Percentiles rank a stretch among this genome's conserved stretches.
Evolutionary conservation across 2,797 vertebrate species (phyloP).

Genomic region (Chloroceryle inda): DNA sequence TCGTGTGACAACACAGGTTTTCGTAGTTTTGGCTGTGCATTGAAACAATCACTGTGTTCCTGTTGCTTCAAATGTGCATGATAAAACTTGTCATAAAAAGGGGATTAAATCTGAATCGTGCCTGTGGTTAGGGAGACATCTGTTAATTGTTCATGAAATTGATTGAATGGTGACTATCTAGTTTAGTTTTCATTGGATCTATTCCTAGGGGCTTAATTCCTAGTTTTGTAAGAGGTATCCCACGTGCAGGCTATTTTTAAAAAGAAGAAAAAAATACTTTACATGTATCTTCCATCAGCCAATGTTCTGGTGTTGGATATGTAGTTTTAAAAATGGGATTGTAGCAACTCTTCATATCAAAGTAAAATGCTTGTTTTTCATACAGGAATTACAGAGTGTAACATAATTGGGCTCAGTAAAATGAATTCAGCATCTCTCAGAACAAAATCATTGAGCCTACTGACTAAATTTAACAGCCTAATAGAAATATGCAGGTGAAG

Average conservation of each 20-base stretch:
- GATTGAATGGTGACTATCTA: conserved; percentile 30
- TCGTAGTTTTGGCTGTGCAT: background rate
- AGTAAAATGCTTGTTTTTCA: conserved; percentile 75
- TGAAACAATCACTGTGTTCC: background rate
- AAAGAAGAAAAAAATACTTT: background rate
- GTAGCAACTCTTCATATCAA: conserved; percentile 47
- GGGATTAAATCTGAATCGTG: conserved; percentile 52
- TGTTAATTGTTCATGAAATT: conserved; percentile 62
- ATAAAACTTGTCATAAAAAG: conserved; percentile 43
- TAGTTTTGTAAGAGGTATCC: background rate
- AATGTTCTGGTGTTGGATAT: background rate
- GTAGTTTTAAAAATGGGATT: conserved; percentile 45
- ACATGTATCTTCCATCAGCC: background rate
- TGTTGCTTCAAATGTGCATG: background rate
- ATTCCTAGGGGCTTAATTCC: background rate
- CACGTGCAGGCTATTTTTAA: background rate
- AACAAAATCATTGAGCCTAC: conserved; percentile 79
- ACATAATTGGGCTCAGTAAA: conserved; percentile 74
- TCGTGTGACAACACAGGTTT: background rate
- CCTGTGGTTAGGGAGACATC: conserved; percentile 58
- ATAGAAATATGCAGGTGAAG: conserved; percentile 89
- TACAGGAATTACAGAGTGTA: conserved; percentile 70
- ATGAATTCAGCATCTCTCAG: conserved; percentile 74
- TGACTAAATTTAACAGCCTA: conserved; percentile 82
- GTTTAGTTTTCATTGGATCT: conserved; percentile 39